Conservation (phyloP, 2,888 invertebrate species). For the Troides aeacus region DNA sequence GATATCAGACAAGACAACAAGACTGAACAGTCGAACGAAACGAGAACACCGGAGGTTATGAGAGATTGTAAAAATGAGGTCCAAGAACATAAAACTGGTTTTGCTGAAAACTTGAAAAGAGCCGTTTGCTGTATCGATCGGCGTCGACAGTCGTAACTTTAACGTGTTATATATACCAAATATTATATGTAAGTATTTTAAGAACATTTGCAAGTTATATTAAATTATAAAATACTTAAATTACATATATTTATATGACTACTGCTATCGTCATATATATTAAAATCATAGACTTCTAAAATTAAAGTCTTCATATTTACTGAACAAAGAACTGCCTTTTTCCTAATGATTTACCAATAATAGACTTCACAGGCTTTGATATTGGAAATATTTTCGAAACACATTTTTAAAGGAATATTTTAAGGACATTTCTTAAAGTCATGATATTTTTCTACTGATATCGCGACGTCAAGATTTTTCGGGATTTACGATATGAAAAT, state of each 20-base stretch:
- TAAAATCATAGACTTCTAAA: no score
- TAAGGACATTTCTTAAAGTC: constrained; percentile 9
- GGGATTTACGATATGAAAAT: constrained; percentile 46
- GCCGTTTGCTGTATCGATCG: constrained; percentile 74
- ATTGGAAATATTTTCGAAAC: constrained; percentile 18
- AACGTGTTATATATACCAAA: background rate
- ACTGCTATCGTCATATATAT: no score
- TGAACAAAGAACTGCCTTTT: no score
- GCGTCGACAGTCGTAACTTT: constrained; percentile 64
- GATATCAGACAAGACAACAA: constrained; percentile 52
- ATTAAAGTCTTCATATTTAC: no score
- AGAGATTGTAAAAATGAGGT: constrained; percentile 55
- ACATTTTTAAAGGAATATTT: constrained; percentile 13
- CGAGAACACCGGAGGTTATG: constrained; percentile 45
- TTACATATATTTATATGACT: no score
- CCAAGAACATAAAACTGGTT: constrained; percentile 65
- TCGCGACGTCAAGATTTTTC: constrained; percentile 43
- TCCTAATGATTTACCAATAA: no score
- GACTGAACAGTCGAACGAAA: constrained; percentile 54
- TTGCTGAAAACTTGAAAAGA: constrained; percentile 68
- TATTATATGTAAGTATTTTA: no score
- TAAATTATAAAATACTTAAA: no score
- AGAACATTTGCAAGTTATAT: no score
- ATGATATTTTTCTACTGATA: constrained; percentile 19
- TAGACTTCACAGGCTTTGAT: background rate